Conservation (phyloP, 35 echinoderm and acorn worm species). For the Ptychodera flava region DNA sequence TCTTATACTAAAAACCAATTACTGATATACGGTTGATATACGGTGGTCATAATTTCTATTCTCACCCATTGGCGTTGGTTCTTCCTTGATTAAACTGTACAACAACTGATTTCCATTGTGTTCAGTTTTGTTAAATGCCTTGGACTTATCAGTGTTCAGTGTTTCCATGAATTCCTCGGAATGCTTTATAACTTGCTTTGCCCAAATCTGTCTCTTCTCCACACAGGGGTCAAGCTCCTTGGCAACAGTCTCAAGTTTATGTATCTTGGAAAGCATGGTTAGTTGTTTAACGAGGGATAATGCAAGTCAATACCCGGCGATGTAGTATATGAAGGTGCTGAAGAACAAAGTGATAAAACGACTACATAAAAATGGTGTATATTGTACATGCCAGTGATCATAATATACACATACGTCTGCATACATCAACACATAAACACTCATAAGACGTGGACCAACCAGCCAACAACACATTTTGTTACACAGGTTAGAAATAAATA, state of each 20-base stretch:
- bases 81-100: background rate
- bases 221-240: background rate
- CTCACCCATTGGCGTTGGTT: background rate
- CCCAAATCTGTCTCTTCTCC: background rate
- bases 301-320: too few relatives aligned
- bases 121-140: background rate
- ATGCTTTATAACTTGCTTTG: background rate
- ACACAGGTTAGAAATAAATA: too few relatives aligned
- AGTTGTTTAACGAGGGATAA: too few relatives aligned
- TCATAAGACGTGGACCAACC: too few relatives aligned
- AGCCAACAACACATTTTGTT: too few relatives aligned
- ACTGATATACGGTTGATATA: background rate
- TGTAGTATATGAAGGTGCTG: too few relatives aligned
- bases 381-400: too few relatives aligned
- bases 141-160: background rate
- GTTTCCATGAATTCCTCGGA: background rate
- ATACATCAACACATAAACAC: too few relatives aligned
- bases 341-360: too few relatives aligned
- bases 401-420: too few relatives aligned
- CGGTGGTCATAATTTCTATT: background rate
- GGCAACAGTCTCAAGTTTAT: background rate
- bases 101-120: background rate
- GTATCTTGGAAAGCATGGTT: background rate
- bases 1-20: background rate
- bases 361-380: too few relatives aligned